Evolutionary conservation across 2,797 vertebrate genomes (phyloP).

Genomic region (Lates japonicus): DNA sequence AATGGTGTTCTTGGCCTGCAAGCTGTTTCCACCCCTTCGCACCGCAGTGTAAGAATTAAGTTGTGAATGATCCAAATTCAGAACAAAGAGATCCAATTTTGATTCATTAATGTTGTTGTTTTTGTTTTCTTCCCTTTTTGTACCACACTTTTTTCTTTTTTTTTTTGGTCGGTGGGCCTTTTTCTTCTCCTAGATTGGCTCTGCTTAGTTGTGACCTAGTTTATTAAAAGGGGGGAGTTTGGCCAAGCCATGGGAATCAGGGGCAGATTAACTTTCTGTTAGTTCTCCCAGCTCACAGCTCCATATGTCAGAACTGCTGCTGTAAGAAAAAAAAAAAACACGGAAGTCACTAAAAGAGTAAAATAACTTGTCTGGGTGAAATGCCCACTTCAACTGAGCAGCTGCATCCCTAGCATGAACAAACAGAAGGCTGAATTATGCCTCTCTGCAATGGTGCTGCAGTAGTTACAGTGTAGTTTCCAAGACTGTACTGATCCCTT

Average conservation of each 20-base stretch:
- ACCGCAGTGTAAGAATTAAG: slow-evolving; percentile 59
- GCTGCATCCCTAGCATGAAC: slow-evolving; percentile 20
- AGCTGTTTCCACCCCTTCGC: slow-evolving; percentile 66
- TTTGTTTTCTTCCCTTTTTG: slow-evolving; percentile 53
- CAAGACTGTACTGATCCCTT: background rate
- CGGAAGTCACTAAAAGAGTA: slow-evolving; percentile 49
- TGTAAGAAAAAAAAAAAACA: slow-evolving; percentile 24
- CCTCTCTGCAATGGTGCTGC: background rate
- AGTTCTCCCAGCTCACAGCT: slow-evolving; percentile 71
- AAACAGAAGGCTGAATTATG: slow-evolving; percentile 34
- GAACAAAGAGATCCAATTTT: slow-evolving; percentile 74
- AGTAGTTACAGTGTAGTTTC: slow-evolving; percentile 15
- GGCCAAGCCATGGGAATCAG: slow-evolving; percentile 77
- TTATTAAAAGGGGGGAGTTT: slow-evolving; percentile 75
- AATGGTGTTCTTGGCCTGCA: slow-evolving; percentile 72
- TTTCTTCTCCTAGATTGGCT: slow-evolving; percentile 75
- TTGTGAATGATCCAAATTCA: slow-evolving; percentile 75
- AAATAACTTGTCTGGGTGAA: slow-evolving; percentile 51
- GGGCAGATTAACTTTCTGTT: slow-evolving; percentile 81
- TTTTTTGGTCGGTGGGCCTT: slow-evolving; percentile 69
- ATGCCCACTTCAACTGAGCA: slow-evolving; percentile 27
- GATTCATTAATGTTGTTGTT: slow-evolving; percentile 71
- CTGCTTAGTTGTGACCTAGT: slow-evolving; percentile 84
- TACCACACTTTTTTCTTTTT: slow-evolving; percentile 64
- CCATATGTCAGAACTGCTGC: slow-evolving; percentile 72